Evolutionary conservation across 2,113 vertebrate species (phyloP).

Genomic region (Pygathrix nemaeus): DNA sequence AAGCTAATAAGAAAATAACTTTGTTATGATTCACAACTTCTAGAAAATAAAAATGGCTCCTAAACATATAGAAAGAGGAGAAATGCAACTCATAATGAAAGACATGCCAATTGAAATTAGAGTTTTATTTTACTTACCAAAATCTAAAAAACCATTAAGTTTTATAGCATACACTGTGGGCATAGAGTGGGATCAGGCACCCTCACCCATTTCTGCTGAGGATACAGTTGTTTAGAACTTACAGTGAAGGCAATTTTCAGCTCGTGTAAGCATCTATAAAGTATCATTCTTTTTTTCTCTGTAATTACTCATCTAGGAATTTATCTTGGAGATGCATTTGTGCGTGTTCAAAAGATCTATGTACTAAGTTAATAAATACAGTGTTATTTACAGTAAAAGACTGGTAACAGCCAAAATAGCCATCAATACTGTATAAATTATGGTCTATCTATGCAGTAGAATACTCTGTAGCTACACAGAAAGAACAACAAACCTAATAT

Average conservation of each 20-base stretch:
- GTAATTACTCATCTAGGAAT: not conserved
- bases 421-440: not conserved
- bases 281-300: not conserved
- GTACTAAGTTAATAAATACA: not conserved
- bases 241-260: not conserved
- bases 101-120: not conserved
- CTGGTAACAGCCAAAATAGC: not conserved
- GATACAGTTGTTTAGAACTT: not conserved
- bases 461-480: not conserved
- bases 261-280: not conserved
- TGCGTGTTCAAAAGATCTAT: not conserved
- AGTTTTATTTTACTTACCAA: not conserved
- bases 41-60: not conserved
- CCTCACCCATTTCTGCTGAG: not conserved
- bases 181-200: not conserved
- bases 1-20: not conserved
- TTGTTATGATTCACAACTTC: not conserved
- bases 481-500: not conserved
- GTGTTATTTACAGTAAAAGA: not conserved
- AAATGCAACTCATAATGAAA: not conserved
- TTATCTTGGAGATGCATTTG: not conserved
- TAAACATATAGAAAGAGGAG: not conserved
- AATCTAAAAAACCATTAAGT: not conserved
- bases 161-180: not conserved
- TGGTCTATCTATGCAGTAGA: not conserved